A percentile compares a stretch with the other conserved stretches of the same genome.
Evolutionary conservation across 1,140 invertebrate species (phyloP).

Genomic region (Potamilus streckersoni): DNA sequence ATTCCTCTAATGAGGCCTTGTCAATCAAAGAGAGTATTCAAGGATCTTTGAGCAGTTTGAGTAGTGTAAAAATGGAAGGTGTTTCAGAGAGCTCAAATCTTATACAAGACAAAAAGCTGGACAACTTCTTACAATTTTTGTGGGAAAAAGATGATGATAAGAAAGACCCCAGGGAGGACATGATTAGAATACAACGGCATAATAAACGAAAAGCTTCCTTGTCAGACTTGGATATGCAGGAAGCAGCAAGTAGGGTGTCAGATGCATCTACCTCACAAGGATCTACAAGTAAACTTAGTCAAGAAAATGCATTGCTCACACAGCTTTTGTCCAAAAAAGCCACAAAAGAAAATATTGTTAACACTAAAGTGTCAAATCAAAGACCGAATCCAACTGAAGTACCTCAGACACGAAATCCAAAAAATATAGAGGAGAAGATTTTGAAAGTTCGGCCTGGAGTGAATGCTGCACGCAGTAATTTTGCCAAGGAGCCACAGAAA

Average conservation of each 20-base stretch:
- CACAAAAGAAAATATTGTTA: constrained; percentile 75
- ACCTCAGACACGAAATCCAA: constrained; percentile 59
- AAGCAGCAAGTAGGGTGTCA: constrained; percentile 19
- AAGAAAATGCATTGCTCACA: constrained; percentile 89
- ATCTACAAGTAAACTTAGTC: constrained; percentile 68
- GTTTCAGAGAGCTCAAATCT: constrained; percentile 8
- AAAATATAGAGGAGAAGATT: constrained; percentile 54
- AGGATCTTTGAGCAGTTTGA: no score
- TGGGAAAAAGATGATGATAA: constrained; percentile 42
- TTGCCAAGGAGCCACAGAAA: constrained; percentile 5
- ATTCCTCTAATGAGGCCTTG: no score
- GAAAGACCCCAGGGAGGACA: constrained; percentile 1
- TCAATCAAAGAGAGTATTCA: no score
- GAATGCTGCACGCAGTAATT: constrained; percentile 20
- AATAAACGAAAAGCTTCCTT: constrained; percentile 48
- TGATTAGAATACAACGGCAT: constrained; percentile 1
- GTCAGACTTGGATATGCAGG: constrained; percentile 46
- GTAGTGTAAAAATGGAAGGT: no score
- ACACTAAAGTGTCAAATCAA: constrained; percentile 48
- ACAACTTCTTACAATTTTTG: constrained; percentile 32
- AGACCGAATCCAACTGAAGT: constrained; percentile 51
- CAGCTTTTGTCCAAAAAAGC: constrained; percentile 83
- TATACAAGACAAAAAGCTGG: constrained; percentile 31
- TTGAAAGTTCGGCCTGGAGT: constrained; percentile 39
- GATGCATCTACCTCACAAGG: no score